Conservation (phyloP, 2,888 invertebrate genomes). For the Panzeria rudis region DNA sequence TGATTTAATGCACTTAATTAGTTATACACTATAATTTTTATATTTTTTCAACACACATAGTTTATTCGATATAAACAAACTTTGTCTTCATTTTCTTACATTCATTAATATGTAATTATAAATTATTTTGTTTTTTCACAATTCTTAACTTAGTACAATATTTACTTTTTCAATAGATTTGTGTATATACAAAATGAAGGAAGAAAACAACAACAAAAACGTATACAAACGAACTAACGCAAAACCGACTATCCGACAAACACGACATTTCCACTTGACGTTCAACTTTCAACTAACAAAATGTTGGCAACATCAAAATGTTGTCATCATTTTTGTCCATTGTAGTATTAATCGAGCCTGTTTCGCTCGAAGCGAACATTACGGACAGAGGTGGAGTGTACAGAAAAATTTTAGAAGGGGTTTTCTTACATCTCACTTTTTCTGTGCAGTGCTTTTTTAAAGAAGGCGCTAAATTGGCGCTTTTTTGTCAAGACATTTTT, state of each 20-base stretch:
- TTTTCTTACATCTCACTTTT: not conserved
- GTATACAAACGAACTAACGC: not conserved
- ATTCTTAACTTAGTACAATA: slow-evolving; percentile 22
- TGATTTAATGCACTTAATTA: slow-evolving; percentile 33
- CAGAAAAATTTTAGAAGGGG: not conserved
- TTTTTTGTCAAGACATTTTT: no score
- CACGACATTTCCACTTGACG: slow-evolving; percentile 32
- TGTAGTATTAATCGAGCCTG: slow-evolving; percentile 24
- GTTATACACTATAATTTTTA: not conserved
- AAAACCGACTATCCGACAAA: not conserved
- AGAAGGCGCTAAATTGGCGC: no score
- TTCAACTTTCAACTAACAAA: slow-evolving; percentile 52
- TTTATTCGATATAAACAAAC: slow-evolving; percentile 5
- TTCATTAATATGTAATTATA: not conserved
- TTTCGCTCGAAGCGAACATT: not conserved
- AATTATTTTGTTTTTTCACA: slow-evolving; percentile 10
- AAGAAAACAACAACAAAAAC: slow-evolving; percentile 51
- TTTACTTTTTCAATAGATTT: slow-evolving; percentile 45
- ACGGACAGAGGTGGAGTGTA: not conserved
- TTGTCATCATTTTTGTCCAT: slow-evolving; percentile 6
- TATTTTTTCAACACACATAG: not conserved
- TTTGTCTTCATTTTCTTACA: not conserved
- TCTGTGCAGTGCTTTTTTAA: no score
- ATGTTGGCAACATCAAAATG: slow-evolving; percentile 34
- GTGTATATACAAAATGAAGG: slow-evolving; percentile 47